Evolutionary conservation across 2,113 vertebrate genomes (phyloP), one percentile per base, ranked within the genome.

Genomic region (Pristiophorus japonicus): DNA sequence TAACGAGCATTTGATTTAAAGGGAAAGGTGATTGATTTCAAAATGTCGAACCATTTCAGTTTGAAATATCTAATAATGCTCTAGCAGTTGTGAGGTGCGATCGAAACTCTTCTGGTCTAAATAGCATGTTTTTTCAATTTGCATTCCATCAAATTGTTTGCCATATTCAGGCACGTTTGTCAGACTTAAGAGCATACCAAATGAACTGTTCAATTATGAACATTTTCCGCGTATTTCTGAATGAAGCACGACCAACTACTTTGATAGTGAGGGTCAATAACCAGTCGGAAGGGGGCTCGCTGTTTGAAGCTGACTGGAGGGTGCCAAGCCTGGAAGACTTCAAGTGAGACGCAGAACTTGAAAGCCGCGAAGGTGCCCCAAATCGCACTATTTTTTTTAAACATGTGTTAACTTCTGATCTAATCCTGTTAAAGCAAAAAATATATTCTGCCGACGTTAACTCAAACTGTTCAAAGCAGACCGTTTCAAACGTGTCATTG

Each of bases 381-480:
- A 94, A 94, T 66, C 11, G 38, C 42, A 70, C 63, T 94, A 30
- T 88, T 47, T 94, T 45, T 30, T 45, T 27, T 30, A 94, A 45
- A 47, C 2, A 55, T 4, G 92, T 47, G 65, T 47, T 8, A 94
- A 67, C 24, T 94, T 67, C 42, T 70, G 42, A 45, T 67, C 42
- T 66, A 94, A 94, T 70, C 92, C 92, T 67, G 42, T 94, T 94
- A 94, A 94, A 70, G 42, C 24, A 47, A 67, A 67, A 67, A 6
- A 47, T 12, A 51, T 55, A 94, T 47, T 24, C 65, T 67, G 42
- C 22, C 65, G 22, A 27, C 24, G 22, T 94, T 67, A 94, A 67
- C 65, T 11, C 59, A 45, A 2, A 45, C 65, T 67, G 22, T 65
- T 93, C 90, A 93, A 93, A 70, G 45, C 85, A 88, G 85, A 88